Percentiles rank a stretch among this genome's conserved stretches.
These are phyloP conservation scores for Hestina assimilis DNA, from an alignment of 1,140 invertebrate species.

Conservation along the genomic window DNA sequence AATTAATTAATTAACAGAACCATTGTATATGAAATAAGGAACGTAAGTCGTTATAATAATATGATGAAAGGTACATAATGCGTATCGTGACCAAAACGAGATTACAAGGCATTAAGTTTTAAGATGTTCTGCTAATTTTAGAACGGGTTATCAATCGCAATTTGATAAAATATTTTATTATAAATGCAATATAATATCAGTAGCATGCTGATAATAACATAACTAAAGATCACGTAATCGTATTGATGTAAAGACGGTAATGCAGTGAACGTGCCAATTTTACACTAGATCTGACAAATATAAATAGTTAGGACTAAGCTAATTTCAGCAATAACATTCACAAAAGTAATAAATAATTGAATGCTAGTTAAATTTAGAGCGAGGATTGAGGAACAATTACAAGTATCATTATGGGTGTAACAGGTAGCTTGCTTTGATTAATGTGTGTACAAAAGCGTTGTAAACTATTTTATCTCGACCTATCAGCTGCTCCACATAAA, in stretches of 20 bases:
- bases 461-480: background rate
- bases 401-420: too few species aligned
- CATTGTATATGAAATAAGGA: too few species aligned
- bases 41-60: too few species aligned
- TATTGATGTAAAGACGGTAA: conserved; percentile 10
- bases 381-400: background rate
- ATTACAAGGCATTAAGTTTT: too few species aligned
- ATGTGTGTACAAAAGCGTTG: too few species aligned
- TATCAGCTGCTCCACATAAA: conserved; percentile 6
- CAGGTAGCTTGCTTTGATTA: too few species aligned
- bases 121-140: conserved; percentile 1
- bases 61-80: too few species aligned
- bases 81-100: too few species aligned
- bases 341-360: background rate
- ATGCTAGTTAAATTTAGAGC: background rate
- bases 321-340: background rate
- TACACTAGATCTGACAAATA: background rate
- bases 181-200: background rate
- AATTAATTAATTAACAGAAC: too few species aligned
- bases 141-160: background rate
- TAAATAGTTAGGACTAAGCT: background rate
- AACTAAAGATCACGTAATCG: conserved; percentile 10
- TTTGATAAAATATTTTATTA: background rate
- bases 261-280: conserved; percentile 8
- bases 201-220: conserved; percentile 12